Conservation (phyloP, 1,140 invertebrate genomes). For the Periplaneta americana region DNA sequence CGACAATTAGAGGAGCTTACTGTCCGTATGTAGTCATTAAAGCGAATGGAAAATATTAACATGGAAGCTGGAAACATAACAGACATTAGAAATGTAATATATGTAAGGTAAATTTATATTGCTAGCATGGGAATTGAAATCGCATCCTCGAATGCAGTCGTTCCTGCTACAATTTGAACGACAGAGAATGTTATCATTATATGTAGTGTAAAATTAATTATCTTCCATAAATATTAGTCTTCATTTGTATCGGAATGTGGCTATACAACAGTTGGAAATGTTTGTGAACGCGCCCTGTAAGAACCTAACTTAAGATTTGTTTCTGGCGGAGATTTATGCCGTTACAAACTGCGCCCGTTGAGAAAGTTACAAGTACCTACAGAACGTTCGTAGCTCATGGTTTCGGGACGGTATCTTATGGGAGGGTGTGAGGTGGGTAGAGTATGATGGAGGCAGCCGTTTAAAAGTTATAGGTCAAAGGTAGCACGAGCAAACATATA, state of each 20-base stretch:
- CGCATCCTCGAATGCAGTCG: too few relatives aligned
- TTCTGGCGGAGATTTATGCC: background rate
- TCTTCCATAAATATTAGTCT: background rate
- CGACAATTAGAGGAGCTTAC: too few relatives aligned
- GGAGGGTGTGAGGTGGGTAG: background rate
- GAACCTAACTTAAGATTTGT: background rate
- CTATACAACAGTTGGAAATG: background rate
- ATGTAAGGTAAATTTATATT: too few relatives aligned
- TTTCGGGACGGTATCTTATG: background rate
- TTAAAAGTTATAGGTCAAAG: background rate
- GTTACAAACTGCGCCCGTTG: background rate
- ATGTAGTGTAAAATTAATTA: too few relatives aligned
- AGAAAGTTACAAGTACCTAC: background rate
- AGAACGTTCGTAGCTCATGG: background rate
- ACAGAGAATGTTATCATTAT: too few relatives aligned
- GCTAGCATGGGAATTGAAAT: too few relatives aligned
- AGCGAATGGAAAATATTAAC: too few relatives aligned
- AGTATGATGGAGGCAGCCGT: background rate
- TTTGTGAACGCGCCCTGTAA: background rate
- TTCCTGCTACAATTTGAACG: too few relatives aligned
- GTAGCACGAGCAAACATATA: background rate
- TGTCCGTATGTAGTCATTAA: too few relatives aligned
- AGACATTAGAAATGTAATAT: too few relatives aligned
- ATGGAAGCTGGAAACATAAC: too few relatives aligned
- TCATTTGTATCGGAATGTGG: background rate